Conservation (phyloP, 1,140 invertebrate species). For the Druon quercuslanigerum region DNA sequence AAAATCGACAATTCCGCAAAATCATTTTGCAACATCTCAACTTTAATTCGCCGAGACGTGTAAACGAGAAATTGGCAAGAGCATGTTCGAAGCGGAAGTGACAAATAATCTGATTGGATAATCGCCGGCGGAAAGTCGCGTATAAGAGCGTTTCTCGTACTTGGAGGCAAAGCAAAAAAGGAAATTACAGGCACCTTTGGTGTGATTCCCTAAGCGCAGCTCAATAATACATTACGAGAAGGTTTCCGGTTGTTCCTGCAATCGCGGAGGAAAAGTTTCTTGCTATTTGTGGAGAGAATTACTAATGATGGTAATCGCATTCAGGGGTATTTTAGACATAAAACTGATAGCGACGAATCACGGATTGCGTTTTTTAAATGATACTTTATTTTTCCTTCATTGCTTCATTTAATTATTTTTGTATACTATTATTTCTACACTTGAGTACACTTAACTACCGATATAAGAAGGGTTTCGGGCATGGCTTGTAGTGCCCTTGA, state of each 20-base stretch:
- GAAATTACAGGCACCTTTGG: constrained; percentile 21
- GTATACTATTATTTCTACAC: no score
- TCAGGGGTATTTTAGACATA: not conserved
- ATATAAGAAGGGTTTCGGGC: no score
- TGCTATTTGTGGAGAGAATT: constrained; percentile 16
- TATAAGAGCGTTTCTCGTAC: constrained; percentile 4
- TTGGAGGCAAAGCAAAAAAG: not conserved
- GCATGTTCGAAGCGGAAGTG: constrained; percentile 9
- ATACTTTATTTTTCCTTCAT: no score
- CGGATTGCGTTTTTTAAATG: no score
- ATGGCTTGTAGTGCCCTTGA: no score
- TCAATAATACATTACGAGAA: constrained; percentile 27
- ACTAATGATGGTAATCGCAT: constrained; percentile 5
- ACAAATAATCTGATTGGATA: constrained; percentile 28
- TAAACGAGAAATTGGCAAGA: not conserved
- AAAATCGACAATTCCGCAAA: no score
- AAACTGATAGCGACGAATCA: no score
- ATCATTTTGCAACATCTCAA: no score
- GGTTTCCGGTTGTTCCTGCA: constrained; percentile 21
- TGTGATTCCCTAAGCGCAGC: constrained; percentile 18
- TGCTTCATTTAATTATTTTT: no score
- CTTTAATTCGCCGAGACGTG: not conserved
- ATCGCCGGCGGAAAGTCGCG: constrained; percentile 7
- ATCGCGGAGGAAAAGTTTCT: constrained; percentile 5
- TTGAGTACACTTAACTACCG: no score